phyloP scores from a whole-genome alignment of 2,888 invertebrate species.

The Steinernema hermaphroditum region DNA sequence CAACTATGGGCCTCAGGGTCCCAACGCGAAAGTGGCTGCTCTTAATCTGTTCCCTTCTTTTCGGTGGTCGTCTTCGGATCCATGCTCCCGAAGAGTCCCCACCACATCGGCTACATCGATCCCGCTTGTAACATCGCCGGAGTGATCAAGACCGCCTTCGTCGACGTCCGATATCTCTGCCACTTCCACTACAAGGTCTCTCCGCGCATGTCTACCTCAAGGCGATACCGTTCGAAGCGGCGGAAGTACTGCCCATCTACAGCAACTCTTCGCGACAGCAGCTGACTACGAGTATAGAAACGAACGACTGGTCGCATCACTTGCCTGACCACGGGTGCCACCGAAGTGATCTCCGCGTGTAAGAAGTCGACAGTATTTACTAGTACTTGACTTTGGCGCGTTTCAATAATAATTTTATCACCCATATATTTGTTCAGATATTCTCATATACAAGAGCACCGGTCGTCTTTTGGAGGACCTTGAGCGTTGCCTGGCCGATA shows the following conservation, averaged over 20 bases:
- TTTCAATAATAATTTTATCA: no score
- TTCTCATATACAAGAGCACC: background rate
- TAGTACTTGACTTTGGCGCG: no score
- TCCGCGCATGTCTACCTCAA: background rate
- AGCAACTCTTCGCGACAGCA: background rate
- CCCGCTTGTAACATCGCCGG: slow-evolving; percentile 85
- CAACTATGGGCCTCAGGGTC: no score
- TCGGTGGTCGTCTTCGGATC: slow-evolving; percentile 68
- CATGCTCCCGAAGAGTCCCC: slow-evolving; percentile 64
- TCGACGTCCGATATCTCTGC: background rate
- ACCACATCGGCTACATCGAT: slow-evolving; percentile 90
- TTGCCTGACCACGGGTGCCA: background rate
- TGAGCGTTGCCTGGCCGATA: background rate
- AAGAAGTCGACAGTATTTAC: background rate
- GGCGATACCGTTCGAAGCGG: background rate
- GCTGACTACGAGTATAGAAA: background rate
- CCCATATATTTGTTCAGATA: no score
- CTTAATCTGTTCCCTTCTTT: slow-evolving; percentile 19
- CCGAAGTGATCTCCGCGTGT: background rate
- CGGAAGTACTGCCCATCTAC: background rate
- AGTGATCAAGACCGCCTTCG: background rate
- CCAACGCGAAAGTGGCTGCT: no score
- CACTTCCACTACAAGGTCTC: background rate
- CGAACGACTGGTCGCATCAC: background rate
- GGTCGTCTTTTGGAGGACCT: background rate